These are phyloP conservation scores for Eulemur coronatus DNA, from an alignment of 2,797 vertebrate genomes.

Conservation along the genomic window DNA sequence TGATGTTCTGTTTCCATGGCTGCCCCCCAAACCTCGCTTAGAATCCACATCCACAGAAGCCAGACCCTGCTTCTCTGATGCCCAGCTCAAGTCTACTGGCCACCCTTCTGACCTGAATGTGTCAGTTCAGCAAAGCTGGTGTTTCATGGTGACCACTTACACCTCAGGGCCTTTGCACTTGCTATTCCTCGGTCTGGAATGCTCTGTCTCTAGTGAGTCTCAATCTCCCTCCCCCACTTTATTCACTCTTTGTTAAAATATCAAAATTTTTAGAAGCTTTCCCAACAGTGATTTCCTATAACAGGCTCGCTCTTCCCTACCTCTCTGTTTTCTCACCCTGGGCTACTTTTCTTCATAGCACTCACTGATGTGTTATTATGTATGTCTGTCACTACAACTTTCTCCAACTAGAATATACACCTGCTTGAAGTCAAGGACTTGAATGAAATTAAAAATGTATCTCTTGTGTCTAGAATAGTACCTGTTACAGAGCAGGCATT, in stretches of 20 bases:
- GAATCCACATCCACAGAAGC: background rate
- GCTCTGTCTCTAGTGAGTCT: background rate
- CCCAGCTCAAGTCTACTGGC: background rate
- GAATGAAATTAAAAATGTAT: background rate
- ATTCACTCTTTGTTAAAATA: background rate
- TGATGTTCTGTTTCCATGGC: background rate
- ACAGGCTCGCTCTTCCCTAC: background rate
- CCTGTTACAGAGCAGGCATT: background rate
- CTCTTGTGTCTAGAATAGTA: background rate
- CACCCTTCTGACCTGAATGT: background rate
- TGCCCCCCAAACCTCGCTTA: background rate
- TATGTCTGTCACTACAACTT: background rate
- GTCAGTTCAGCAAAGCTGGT: background rate
- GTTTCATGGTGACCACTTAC: background rate
- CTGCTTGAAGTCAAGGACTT: background rate
- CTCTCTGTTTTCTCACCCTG: background rate
- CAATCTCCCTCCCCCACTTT: background rate
- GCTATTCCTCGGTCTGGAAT: background rate
- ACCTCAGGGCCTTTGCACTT: background rate
- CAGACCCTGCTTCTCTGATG: background rate
- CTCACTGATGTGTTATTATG: background rate
- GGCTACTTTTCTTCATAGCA: background rate
- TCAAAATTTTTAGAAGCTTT: background rate
- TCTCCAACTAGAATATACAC: background rate
- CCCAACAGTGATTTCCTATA: background rate